phyloP scores from a whole-genome alignment of 2,888 invertebrate genomes.

The Latheticus oryzae region DNA sequence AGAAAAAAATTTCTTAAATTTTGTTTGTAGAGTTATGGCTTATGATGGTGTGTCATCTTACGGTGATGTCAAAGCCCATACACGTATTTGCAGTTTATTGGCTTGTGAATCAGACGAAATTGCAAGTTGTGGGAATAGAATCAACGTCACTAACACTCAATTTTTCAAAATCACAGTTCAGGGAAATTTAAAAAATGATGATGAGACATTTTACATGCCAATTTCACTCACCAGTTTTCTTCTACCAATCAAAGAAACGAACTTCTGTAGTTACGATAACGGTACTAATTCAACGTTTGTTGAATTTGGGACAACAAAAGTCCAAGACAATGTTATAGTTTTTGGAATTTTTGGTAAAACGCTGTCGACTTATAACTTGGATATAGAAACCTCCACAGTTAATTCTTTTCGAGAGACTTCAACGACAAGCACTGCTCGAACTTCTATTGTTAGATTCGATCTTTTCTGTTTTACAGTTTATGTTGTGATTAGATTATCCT shows the following conservation, averaged over 20 bases:
- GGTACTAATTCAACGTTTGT: slow-evolving; percentile 12
- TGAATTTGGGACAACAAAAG: not conserved
- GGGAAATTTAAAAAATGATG: slow-evolving; percentile 24
- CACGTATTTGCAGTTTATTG: slow-evolving; percentile 49
- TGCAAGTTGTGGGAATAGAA: slow-evolving; percentile 47
- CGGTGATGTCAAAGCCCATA: slow-evolving; percentile 13
- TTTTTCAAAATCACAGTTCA: slow-evolving; percentile 47
- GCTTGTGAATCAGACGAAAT: slow-evolving; percentile 46
- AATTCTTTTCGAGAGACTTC: no score
- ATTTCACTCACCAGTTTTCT: slow-evolving; percentile 46
- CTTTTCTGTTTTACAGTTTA: no score
- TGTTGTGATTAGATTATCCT: no score
- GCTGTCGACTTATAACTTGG: no score
- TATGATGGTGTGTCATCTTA: slow-evolving; percentile 42
- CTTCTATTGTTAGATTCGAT: no score
- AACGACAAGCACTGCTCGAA: no score
- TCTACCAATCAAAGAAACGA: slow-evolving; percentile 44
- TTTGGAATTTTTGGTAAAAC: slow-evolving; percentile 18
- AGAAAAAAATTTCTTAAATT: slow-evolving; percentile 32
- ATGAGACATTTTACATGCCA: slow-evolving; percentile 46
- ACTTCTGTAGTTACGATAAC: slow-evolving; percentile 32
- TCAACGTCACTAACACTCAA: slow-evolving; percentile 36
- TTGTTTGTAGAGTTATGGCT: slow-evolving; percentile 43
- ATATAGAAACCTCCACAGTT: no score
- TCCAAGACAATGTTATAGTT: slow-evolving; percentile 7